Evolutionary conservation across 2,113 vertebrate species (phyloP), one percentile per base, ranked within the genome.

Genomic region (Sula dactylatra): DNA sequence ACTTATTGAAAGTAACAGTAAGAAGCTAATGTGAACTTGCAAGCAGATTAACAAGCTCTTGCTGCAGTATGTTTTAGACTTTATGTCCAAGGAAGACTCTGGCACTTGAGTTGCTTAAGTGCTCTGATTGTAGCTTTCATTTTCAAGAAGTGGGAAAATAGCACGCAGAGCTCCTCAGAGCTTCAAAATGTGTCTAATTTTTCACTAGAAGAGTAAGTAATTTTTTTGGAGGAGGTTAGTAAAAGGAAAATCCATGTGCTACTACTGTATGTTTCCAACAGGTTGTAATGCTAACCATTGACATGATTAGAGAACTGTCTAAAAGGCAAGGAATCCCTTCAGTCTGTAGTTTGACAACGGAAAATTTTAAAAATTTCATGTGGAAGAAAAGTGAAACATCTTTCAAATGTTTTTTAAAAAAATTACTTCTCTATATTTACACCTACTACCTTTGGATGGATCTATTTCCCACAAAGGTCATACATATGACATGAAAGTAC

Each of bases 21-120:
- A 97, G 91, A 95, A 94, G 69, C 26, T 95, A 92, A 94, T 69
- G 24, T 40, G 77, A 88, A 69, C 64, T 95, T 91, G 42, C 40
- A 65, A 54, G 56, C 74, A 65, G 56, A 42, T 88, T 90, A 96
- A 13, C 50, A 74, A 66, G n/a, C 42, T 82, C 25, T 50, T 81
- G 40, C 32, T 52, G 49, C 38, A 38, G 38, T 69, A 10, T n/a
- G n/a, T 64, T 86, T 87, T 56, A 74, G 55, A 61, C 50, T 72
- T 94, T 79, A 40, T 31, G 72, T 47, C 38, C 38, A 15, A 86
- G 36, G 77, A 92, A 82, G 73, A 74, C 40, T 71, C 69, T 71
- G 71, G 22, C 2, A 9, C 38, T 83, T 31, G 49, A 79, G 55
- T 38, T 92, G 14, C 55, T 84, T 47, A 64, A 49, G 38, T 66